Evolutionary conservation across 1,140 invertebrate species (phyloP).

Genomic region (Andrena cerasifolii): DNA sequence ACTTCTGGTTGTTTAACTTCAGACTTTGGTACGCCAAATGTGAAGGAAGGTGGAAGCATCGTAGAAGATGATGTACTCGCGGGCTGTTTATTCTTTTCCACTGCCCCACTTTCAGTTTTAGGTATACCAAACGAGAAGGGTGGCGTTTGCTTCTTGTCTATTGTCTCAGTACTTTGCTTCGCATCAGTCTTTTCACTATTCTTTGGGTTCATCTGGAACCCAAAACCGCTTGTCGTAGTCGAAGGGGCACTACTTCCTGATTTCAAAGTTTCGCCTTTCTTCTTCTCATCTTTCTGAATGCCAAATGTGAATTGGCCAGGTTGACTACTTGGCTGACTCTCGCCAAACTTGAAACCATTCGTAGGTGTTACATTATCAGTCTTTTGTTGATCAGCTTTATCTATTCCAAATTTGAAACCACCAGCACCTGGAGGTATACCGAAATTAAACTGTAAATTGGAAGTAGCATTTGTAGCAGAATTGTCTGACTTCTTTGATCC

Average conservation of each 20-base stretch:
- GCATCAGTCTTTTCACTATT: slow-evolving; percentile 27
- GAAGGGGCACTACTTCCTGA: background rate
- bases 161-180: slow-evolving; percentile 14
- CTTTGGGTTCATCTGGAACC: slow-evolving; percentile 34
- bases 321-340: slow-evolving; percentile 39
- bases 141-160: slow-evolving; percentile 17
- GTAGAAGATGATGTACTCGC: slow-evolving; percentile 16
- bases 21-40: slow-evolving; percentile 53
- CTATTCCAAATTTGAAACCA: slow-evolving; percentile 81
- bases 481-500: slow-evolving; percentile 63
- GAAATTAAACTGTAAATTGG: slow-evolving; percentile 72
- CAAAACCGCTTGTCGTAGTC: slow-evolving; percentile 8
- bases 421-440: slow-evolving; percentile 62
- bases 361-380: slow-evolving; percentile 43
- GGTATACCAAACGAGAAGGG: slow-evolving; percentile 74
- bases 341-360: slow-evolving; percentile 70
- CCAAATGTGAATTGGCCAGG: slow-evolving; percentile 74
- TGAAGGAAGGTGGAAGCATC: slow-evolving; percentile 37
- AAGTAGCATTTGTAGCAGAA: slow-evolving; percentile 54
- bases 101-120: slow-evolving; percentile 53
- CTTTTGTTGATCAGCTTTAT: slow-evolving; percentile 69
- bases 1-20: slow-evolving; percentile 20
- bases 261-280: slow-evolving; percentile 37
- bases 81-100: slow-evolving; percentile 30
- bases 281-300: slow-evolving; percentile 66